Conservation (phyloP, 2,888 invertebrate species). For the Hirtodrosophila alboralis region DNA sequence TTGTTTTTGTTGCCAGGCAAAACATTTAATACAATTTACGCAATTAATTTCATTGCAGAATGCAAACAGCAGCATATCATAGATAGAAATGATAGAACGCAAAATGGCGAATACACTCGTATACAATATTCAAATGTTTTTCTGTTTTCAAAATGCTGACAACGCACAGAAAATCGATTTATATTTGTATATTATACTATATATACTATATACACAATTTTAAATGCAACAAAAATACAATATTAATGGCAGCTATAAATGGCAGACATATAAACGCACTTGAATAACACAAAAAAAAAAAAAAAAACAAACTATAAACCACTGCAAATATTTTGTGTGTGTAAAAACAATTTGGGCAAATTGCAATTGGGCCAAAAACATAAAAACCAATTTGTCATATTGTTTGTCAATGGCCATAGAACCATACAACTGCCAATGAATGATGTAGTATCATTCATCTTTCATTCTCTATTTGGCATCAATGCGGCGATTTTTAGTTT, state of each 20-base stretch:
- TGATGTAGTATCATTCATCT: constrained; percentile 64
- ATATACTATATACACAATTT: constrained; percentile 30
- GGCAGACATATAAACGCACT: constrained; percentile 20
- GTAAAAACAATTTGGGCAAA: constrained; percentile 68
- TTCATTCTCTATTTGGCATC: constrained; percentile 31
- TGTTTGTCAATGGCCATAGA: constrained; percentile 57
- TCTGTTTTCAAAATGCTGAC: constrained; percentile 32
- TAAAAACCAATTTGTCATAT: constrained; percentile 70
- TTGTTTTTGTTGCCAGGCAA: constrained; percentile 52
- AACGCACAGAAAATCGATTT: constrained; percentile 26
- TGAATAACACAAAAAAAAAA: constrained; percentile 8
- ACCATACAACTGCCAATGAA: constrained; percentile 42
- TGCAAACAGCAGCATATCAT: constrained; percentile 57
- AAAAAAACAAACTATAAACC: constrained; percentile 38
- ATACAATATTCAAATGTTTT: constrained; percentile 44
- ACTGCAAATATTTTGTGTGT: constrained; percentile 58
- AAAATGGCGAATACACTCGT: constrained; percentile 15
- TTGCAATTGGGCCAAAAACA: constrained; percentile 54
- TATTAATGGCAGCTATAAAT: constrained; percentile 67
- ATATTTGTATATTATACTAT: too few relatives aligned
- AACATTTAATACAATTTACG: constrained; percentile 76
- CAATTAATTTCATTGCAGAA: constrained; percentile 67
- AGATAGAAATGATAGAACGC: constrained; percentile 7
- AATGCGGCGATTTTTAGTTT: constrained; percentile 37
- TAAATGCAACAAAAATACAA: constrained; percentile 64